These are phyloP conservation scores for Drosophila nasuta DNA, from an alignment of 1,140 invertebrate genomes.

Conservation along the genomic window DNA sequence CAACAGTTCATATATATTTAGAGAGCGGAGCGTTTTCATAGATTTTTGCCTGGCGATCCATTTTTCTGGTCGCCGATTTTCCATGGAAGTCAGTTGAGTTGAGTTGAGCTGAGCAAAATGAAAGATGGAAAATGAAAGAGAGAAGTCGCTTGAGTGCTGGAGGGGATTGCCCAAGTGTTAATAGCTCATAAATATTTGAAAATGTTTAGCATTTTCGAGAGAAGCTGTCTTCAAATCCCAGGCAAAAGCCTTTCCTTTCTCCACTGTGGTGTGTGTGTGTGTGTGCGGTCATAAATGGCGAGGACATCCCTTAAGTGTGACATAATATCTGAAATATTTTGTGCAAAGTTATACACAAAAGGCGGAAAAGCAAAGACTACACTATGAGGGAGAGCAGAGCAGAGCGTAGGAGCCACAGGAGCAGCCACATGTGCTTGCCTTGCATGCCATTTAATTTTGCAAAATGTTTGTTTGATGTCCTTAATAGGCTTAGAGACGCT, in stretches of 20 bases:
- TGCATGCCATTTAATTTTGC: slow-evolving; percentile 83
- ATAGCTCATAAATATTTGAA: slow-evolving; percentile 83
- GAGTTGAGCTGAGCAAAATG: not conserved
- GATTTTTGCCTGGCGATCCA: slow-evolving; percentile 37
- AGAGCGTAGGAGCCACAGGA: not conserved
- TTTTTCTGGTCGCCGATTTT: slow-evolving; percentile 14
- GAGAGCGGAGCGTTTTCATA: slow-evolving; percentile 42
- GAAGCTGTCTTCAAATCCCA: slow-evolving; percentile 51
- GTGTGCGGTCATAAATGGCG: slow-evolving; percentile 76
- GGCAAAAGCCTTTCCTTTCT: slow-evolving; percentile 7
- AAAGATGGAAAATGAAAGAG: slow-evolving; percentile 10
- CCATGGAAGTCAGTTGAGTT: not conserved
- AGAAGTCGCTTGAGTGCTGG: slow-evolving; percentile 25
- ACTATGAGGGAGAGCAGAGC: slow-evolving; percentile 14
- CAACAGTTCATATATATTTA: slow-evolving; percentile 59
- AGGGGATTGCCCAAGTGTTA: slow-evolving; percentile 74
- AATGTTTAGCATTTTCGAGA: slow-evolving; percentile 78
- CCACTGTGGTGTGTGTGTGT: not conserved
- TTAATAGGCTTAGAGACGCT: slow-evolving; percentile 79
- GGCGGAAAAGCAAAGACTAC: slow-evolving; percentile 13
- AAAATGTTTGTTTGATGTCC: slow-evolving; percentile 84
- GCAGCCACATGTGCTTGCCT: slow-evolving; percentile 75
- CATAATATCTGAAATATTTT: slow-evolving; percentile 83
- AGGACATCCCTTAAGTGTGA: slow-evolving; percentile 79
- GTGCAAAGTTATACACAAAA: slow-evolving; percentile 74